Evolutionary conservation across 2,888 invertebrate genomes (phyloP), one percentile per base, ranked within the genome.

Genomic region (Zele albiditarsus): DNA sequence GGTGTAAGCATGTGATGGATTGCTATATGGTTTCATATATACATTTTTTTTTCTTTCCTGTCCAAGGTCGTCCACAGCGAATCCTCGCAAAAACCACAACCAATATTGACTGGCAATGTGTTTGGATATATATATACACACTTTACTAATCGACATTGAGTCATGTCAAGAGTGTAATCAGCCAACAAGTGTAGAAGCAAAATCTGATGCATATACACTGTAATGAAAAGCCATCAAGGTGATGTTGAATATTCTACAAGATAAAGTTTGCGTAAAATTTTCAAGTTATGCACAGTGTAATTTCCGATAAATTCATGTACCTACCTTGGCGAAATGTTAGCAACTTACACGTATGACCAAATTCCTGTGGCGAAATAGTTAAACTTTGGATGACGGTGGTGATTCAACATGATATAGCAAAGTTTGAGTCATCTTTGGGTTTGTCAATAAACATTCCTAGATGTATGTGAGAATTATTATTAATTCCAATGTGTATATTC

Each of bases 221-320:
- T 53, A 23, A n/a, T 53, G 53, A 20, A 23, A 42, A 46, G 14
- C 27, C 38, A 20, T 8, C 12, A n/a, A 49, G 49, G 49, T 67
- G 49, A 65, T 46, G 27, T 67, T 49, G 27, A 67, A 67, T 67
- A 46, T 49, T 67, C 27, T 67, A 67, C 67, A 46, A 46, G 27
- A 16, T 27, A 16, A 49, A 67, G 49, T 53, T 49, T 25, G 2
- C 27, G 67, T 14, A 27, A 28, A 49, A 67, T 46, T 67, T 49
- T 49, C 23, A 65, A 33, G 65, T 38, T 33, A 53, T 20, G 38
- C 38, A 53, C n/a, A 4, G 2, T 20, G 8, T 3, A 53, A 53
- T 23, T n/a, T 20, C 46, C n/a, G n/a, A 46, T 46, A 33, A 31
- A 33, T 20, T 63, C 20, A 33, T 63, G 25, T 62, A 62, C 33